phyloP scores from a whole-genome alignment of 1,140 invertebrate species.

The Drosophila leontia region DNA sequence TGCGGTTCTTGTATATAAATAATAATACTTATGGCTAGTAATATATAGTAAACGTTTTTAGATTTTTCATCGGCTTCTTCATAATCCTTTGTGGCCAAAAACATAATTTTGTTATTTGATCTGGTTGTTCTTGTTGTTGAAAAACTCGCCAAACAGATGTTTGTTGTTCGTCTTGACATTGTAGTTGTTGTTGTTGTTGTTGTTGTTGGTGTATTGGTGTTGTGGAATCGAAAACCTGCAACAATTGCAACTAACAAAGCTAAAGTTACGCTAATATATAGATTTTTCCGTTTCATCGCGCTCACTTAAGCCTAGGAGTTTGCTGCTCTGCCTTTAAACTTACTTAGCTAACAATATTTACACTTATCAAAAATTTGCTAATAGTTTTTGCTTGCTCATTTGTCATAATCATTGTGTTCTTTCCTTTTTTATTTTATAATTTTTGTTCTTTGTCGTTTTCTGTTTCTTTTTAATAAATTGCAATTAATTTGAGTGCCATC shows the following conservation, averaged over 20 bases:
- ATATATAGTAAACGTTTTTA: slow-evolving; percentile 82
- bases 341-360: slow-evolving; percentile 73
- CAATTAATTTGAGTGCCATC: slow-evolving; percentile 52
- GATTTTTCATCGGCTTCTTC: slow-evolving; percentile 51
- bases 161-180: slow-evolving; percentile 29
- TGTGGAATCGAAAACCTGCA: slow-evolving; percentile 77
- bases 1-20: slow-evolving; percentile 77
- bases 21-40: slow-evolving; percentile 82
- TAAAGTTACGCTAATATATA: slow-evolving; percentile 71
- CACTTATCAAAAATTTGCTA: slow-evolving; percentile 80
- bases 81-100: slow-evolving; percentile 49
- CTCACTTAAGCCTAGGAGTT: slow-evolving; percentile 66
- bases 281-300: slow-evolving; percentile 46
- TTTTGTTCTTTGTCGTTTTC: slow-evolving; percentile 1
- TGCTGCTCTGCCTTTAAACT: no score
- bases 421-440: slow-evolving; percentile 6
- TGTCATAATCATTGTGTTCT: slow-evolving; percentile 38
- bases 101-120: slow-evolving; percentile 69
- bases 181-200: slow-evolving; percentile 29
- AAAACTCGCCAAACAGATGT: slow-evolving; percentile 18
- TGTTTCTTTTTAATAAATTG: slow-evolving; percentile 51
- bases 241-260: slow-evolving; percentile 83
- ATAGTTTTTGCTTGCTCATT: slow-evolving; percentile 68
- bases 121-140: slow-evolving; percentile 21
- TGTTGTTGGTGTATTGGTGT: slow-evolving; percentile 33